phyloP scores from a whole-genome alignment of 2,888 invertebrate species.

The Entomobrya multifasciata region DNA sequence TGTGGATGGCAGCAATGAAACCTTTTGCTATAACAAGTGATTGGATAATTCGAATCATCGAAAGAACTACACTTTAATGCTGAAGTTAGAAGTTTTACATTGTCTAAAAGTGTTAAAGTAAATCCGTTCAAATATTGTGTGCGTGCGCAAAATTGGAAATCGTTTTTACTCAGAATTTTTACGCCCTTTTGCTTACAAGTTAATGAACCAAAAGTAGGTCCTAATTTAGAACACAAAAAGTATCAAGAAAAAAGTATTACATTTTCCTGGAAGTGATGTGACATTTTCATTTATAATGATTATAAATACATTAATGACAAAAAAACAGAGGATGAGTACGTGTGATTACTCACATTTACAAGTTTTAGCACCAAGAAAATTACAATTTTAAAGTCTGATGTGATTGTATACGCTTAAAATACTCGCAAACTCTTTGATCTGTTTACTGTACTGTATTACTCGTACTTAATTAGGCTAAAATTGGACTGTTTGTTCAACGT shows the following conservation, averaged over 20 bases:
- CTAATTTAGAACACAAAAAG: neutral
- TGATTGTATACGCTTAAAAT: conserved; percentile 47
- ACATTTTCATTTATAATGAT: too few relatives aligned
- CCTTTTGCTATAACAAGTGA: neutral
- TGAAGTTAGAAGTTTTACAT: too few relatives aligned
- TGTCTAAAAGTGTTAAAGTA: too few relatives aligned
- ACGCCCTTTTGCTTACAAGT: too few relatives aligned
- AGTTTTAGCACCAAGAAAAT: neutral
- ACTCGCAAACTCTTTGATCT: neutral
- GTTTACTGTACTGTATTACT: neutral
- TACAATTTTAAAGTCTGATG: conserved; percentile 46
- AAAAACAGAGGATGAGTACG: too few relatives aligned
- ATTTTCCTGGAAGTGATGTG: conserved; percentile 16
- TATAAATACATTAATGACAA: too few relatives aligned
- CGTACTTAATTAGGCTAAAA: neutral
- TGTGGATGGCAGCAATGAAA: neutral
- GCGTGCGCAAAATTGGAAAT: too few relatives aligned
- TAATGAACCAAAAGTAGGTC: too few relatives aligned
- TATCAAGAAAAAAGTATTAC: conserved; percentile 15
- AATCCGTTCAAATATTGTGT: too few relatives aligned
- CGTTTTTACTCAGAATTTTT: too few relatives aligned
- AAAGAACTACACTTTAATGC: conserved; percentile 3
- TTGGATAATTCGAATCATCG: conserved; percentile 18
- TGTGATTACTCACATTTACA: too few relatives aligned
- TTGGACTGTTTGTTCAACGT: neutral